phyloP scores from a whole-genome alignment of 1,140 invertebrate species.

The Drosophila grimshawi region DNA sequence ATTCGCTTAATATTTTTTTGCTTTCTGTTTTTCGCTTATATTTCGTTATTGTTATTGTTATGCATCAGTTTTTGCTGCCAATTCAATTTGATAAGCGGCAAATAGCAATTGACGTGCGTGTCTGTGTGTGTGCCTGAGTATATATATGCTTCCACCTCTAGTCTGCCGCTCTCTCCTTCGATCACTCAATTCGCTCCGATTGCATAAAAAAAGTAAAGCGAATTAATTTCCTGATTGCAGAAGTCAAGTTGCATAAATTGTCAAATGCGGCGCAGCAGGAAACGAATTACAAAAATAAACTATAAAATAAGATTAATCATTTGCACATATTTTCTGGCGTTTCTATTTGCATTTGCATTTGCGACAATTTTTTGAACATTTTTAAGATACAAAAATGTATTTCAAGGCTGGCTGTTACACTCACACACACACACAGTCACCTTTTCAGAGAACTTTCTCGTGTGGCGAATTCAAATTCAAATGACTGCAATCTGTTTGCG shows the following conservation, averaged over 20 bases:
- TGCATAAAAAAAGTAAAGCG: slow-evolving; percentile 81
- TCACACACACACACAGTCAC: slow-evolving; percentile 21
- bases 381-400: slow-evolving; percentile 44
- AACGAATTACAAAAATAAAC: slow-evolving; percentile 36
- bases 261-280: slow-evolving; percentile 68
- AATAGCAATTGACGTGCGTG: slow-evolving; percentile 60
- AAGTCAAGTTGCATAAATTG: slow-evolving; percentile 66
- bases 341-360: slow-evolving; percentile 16
- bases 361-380: slow-evolving; percentile 32
- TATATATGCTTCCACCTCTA: background rate
- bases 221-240: slow-evolving; percentile 65
- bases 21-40: slow-evolving; percentile 2
- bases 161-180: slow-evolving; percentile 1
- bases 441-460: slow-evolving; percentile 46
- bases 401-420: slow-evolving; percentile 64
- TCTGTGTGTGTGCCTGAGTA: background rate
- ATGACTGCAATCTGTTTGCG: slow-evolving; percentile 51
- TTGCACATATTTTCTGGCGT: slow-evolving; percentile 36
- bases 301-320: slow-evolving; percentile 17
- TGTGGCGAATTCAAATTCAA: slow-evolving; percentile 27
- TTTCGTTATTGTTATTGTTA: slow-evolving; percentile 44
- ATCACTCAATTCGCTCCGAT: slow-evolving; percentile 41
- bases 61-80: slow-evolving; percentile 48
- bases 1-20: slow-evolving; percentile 18
- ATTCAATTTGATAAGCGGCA: slow-evolving; percentile 76